Conservation (phyloP, 2,888 invertebrate species). For the Ypsolopha sequella region DNA sequence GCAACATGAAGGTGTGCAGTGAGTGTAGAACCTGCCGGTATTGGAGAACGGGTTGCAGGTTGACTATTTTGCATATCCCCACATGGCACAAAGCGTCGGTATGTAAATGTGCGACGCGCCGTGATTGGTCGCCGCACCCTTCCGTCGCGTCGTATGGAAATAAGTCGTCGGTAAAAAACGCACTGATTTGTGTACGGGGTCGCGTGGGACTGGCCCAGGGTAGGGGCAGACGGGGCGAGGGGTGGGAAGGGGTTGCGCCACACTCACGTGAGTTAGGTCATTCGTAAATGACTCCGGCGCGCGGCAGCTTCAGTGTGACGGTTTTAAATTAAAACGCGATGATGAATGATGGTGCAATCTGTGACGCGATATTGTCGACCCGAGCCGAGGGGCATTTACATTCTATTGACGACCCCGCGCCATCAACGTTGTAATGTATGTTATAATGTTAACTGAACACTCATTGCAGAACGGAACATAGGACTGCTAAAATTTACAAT, state of each 20-base stretch:
- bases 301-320: conserved; percentile 22
- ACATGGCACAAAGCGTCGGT: no score
- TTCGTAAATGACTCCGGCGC: conserved; percentile 11
- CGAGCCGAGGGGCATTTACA: conserved; percentile 1
- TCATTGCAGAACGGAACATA: no score
- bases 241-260: conserved; percentile 12
- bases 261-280: conserved; percentile 6
- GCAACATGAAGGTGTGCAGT: no score
- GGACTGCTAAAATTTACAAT: no score
- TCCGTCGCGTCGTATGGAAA: conserved; percentile 15
- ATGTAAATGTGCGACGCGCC: conserved; percentile 11
- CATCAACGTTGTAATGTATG: background rate
- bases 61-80: background rate
- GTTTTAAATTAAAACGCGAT: conserved; percentile 45
- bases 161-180: conserved; percentile 21
- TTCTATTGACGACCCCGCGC: background rate
- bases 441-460: no score
- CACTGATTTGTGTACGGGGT: conserved; percentile 13
- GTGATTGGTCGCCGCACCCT: conserved; percentile 24
- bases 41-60: no score
- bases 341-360: conserved; percentile 32
- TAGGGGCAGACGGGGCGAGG: background rate
- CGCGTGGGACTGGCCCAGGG: conserved; percentile 13
- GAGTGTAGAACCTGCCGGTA: no score
- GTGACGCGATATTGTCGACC: conserved; percentile 2